phyloP scores from a whole-genome alignment of 2,888 invertebrate species.

The Diloba caeruleocephala region DNA sequence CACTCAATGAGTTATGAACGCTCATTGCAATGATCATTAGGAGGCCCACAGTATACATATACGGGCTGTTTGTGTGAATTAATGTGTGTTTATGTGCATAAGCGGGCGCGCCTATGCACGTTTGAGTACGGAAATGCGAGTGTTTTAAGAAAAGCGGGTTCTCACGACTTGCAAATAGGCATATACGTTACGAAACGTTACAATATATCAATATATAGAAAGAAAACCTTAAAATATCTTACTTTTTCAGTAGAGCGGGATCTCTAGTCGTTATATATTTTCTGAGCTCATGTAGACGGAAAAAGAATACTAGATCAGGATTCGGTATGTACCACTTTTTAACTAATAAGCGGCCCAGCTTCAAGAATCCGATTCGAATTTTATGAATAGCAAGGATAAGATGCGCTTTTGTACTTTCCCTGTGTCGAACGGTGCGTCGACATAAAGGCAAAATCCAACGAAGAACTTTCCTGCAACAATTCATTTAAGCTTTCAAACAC shows the following conservation, averaged over 20 bases:
- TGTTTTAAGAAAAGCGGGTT: too few species aligned
- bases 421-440: conserved; percentile 89
- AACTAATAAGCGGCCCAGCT: conserved; percentile 89
- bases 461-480: conserved; percentile 85
- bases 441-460: conserved; percentile 90
- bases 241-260: conserved; percentile 90
- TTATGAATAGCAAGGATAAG: conserved; percentile 88
- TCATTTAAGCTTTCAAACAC: not conserved
- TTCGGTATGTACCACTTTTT: conserved; percentile 91
- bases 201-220: not conserved
- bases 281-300: conserved; percentile 91
- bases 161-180: too few species aligned
- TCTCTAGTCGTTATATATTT: conserved; percentile 86
- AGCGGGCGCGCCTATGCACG: too few species aligned
- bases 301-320: conserved; percentile 90
- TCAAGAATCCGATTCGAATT: conserved; percentile 88
- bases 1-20: too few species aligned
- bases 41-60: too few species aligned
- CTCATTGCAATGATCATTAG: too few species aligned
- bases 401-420: conserved; percentile 92
- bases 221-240: conserved; percentile 53
- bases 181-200: too few species aligned
- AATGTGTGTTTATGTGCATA: too few species aligned
- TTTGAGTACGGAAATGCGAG: too few species aligned
- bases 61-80: too few species aligned